Conservation (phyloP, 2,888 invertebrate genomes). For the Synergus umbraculus region DNA sequence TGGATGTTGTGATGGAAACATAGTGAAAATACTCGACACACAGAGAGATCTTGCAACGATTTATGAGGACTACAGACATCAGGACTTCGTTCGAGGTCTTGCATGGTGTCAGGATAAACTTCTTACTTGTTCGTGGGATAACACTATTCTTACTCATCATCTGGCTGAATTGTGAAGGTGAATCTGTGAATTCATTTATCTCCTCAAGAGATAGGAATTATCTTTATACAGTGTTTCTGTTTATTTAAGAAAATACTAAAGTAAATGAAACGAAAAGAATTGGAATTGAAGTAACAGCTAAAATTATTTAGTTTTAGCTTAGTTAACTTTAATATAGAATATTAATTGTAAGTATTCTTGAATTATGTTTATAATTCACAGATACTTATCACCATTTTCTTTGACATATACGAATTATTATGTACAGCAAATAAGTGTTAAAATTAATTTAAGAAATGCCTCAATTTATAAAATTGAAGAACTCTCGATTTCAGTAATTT, state of each 20-base stretch:
- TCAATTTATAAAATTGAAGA: not conserved
- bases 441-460: not conserved
- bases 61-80: conserved; percentile 78
- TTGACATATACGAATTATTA: not conserved
- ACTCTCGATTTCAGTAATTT: not conserved
- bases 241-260: not conserved
- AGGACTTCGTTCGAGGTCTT: conserved; percentile 80
- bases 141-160: conserved; percentile 72
- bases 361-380: not conserved
- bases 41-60: conserved; percentile 69
- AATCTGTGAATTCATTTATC: not conserved
- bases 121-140: conserved; percentile 82
- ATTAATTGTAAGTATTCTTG: not conserved
- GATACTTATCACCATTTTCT: not conserved
- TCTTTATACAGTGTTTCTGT: not conserved
- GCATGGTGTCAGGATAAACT: conserved; percentile 79
- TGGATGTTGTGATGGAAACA: conserved; percentile 77
- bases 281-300: not conserved
- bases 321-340: not conserved
- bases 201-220: not conserved
- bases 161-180: conserved; percentile 40
- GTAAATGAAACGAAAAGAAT: not conserved
- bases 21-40: conserved; percentile 77
- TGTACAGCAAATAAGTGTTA: not conserved
- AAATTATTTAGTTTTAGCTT: not conserved